Evolutionary conservation across 2,888 invertebrate genomes (phyloP).

Genomic region (Noctua pronuba): DNA sequence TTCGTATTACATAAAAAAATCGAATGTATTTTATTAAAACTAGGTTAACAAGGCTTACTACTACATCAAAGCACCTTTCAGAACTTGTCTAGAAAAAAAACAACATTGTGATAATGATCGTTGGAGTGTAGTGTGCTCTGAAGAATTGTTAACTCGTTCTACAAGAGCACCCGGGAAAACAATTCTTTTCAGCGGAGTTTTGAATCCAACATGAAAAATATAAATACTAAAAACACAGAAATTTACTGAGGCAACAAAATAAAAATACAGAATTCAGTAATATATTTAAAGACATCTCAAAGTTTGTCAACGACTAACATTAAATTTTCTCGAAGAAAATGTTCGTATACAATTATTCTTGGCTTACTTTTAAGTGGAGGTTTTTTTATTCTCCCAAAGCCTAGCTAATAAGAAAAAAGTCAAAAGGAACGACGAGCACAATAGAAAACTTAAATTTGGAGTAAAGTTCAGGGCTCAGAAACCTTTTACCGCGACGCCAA

Average conservation of each 20-base stretch:
- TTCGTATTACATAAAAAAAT: neutral
- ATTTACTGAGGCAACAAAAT: neutral
- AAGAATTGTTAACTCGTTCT: conserved; percentile 48
- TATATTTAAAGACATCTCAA: conserved; percentile 48
- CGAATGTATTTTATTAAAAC: neutral
- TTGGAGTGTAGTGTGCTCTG: conserved; percentile 46
- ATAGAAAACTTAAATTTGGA: conserved; percentile 63
- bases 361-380: conserved; percentile 40
- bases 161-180: conserved; percentile 35
- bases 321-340: conserved; percentile 24
- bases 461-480: conserved; percentile 63
- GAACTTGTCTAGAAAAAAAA: conserved; percentile 40
- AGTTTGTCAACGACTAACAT: conserved; percentile 41
- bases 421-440: conserved; percentile 51
- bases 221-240: conserved; percentile 8
- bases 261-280: conserved; percentile 24
- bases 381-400: conserved; percentile 23
- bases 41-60: conserved; percentile 12
- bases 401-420: conserved; percentile 53
- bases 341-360: conserved; percentile 33
- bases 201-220: conserved; percentile 16
- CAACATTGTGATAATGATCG: conserved; percentile 59
- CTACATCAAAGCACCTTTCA: conserved; percentile 48
- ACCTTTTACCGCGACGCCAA: conserved; percentile 68
- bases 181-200: conserved; percentile 32